Conservation (phyloP, 2,113 vertebrate species). For the Guaruba guarouba region DNA sequence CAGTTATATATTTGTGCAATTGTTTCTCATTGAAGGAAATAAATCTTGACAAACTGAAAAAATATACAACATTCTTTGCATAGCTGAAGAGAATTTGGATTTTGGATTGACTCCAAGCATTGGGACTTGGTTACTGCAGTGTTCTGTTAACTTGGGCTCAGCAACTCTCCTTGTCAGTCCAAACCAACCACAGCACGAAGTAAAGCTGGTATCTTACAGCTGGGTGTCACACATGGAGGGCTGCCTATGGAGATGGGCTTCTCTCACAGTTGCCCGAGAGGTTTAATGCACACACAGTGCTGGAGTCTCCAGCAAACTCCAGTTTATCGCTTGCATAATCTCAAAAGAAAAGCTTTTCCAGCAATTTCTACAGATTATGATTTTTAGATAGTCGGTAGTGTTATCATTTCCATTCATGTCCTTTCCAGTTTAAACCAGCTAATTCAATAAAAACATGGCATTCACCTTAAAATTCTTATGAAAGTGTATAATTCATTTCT, state of each 20-base stretch:
- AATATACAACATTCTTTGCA: slow-evolving; percentile 32
- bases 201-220: neutral
- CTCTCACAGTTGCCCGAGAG: neutral
- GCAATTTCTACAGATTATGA: neutral
- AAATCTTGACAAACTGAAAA: slow-evolving; percentile 15
- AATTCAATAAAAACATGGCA: neutral
- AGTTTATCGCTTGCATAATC: neutral
- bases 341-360: neutral
- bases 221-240: neutral
- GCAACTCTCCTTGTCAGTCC: neutral
- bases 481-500: neutral
- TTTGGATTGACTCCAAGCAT: neutral
- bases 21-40: neutral
- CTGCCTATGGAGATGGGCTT: neutral
- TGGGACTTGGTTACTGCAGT: neutral
- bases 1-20: slow-evolving; percentile 20
- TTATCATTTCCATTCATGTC: neutral
- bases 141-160: neutral
- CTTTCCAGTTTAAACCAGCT: neutral
- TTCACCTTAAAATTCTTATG: neutral
- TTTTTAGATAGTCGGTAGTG: neutral
- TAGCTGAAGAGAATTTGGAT: neutral
- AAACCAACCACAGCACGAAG: neutral
- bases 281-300: neutral
- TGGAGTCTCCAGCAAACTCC: neutral